These are phyloP conservation scores for Ophiothrix spiculata DNA, from an alignment of 35 echinoderm and acorn worm genomes.

Conservation along the genomic window DNA sequence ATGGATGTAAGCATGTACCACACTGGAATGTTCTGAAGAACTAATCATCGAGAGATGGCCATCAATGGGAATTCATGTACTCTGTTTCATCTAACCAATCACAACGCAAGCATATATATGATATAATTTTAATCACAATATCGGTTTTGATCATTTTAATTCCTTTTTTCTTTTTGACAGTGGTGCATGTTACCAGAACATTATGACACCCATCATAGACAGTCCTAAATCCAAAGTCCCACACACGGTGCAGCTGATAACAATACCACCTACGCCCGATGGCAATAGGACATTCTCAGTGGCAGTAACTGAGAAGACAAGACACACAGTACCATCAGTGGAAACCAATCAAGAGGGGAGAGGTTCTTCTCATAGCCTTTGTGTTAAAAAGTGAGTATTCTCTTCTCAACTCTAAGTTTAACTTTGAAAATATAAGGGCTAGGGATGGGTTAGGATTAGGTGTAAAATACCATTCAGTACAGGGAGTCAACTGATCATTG, in stretches of 20 bases:
- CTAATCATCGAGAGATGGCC: background rate
- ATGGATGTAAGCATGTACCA: background rate
- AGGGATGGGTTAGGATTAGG: too few species aligned
- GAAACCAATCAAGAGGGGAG: constrained; percentile 13
- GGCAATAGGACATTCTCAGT: constrained; percentile 82
- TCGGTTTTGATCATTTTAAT: background rate
- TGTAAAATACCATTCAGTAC: too few species aligned
- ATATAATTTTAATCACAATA: background rate
- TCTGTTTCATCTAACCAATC: background rate
- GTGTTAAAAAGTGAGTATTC: constrained; percentile 43
- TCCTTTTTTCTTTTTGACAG: too few species aligned
- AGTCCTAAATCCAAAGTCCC: constrained; percentile 35
- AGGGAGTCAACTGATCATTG: too few species aligned
- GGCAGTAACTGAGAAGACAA: constrained; percentile 55
- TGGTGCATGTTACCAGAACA: constrained; percentile 76
- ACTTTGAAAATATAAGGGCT: too few species aligned
- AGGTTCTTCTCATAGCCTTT: constrained; percentile 29
- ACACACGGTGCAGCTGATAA: constrained; percentile 86
- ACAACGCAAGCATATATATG: background rate
- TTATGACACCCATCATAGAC: constrained; percentile 31
- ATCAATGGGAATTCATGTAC: background rate
- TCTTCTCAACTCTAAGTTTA: too few species aligned
- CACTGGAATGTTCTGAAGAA: background rate
- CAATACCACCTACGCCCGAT: constrained; percentile 82
- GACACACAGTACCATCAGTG: constrained; percentile 1